Evolutionary conservation across 2,888 invertebrate genomes (phyloP).

Genomic region (Heteromyza rotundicornis): DNA sequence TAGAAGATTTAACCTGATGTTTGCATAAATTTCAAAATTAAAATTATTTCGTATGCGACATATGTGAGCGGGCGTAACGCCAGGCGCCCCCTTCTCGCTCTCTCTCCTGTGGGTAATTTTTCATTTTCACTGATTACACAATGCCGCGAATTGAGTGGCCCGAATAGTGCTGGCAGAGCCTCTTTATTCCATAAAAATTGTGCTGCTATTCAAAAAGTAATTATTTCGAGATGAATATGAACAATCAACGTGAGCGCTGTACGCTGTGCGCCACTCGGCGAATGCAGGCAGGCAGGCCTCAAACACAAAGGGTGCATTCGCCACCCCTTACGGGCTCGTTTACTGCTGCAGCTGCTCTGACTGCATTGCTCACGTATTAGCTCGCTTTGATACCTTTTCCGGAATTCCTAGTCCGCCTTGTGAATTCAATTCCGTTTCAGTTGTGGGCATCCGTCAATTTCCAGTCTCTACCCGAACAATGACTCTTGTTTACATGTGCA

Average conservation of each 20-base stretch:
- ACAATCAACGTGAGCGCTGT: constrained; percentile 13
- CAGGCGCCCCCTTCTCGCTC: constrained; percentile 16
- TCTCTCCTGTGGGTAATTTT: constrained; percentile 25
- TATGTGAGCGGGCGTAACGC: constrained; percentile 33
- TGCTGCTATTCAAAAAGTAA: constrained; percentile 50
- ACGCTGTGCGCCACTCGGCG: no score
- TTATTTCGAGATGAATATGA: constrained; percentile 42
- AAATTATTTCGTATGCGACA: constrained; percentile 28
- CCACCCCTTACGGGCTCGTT: neutral
- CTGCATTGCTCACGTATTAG: neutral
- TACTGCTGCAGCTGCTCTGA: neutral
- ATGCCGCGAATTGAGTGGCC: neutral
- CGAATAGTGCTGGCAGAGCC: neutral
- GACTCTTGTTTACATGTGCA: constrained; percentile 46
- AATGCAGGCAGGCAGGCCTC: neutral
- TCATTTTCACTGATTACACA: constrained; percentile 29
- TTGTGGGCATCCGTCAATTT: neutral
- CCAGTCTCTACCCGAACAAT: neutral
- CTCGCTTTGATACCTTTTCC: neutral
- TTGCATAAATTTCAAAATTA: constrained; percentile 32
- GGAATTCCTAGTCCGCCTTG: neutral
- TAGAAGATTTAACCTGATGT: constrained; percentile 33
- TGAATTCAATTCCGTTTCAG: no score
- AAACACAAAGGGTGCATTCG: neutral
- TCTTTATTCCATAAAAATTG: neutral